Evolutionary conservation across 2,113 vertebrate species (phyloP).

Genomic region (Polypterus senegalus): DNA sequence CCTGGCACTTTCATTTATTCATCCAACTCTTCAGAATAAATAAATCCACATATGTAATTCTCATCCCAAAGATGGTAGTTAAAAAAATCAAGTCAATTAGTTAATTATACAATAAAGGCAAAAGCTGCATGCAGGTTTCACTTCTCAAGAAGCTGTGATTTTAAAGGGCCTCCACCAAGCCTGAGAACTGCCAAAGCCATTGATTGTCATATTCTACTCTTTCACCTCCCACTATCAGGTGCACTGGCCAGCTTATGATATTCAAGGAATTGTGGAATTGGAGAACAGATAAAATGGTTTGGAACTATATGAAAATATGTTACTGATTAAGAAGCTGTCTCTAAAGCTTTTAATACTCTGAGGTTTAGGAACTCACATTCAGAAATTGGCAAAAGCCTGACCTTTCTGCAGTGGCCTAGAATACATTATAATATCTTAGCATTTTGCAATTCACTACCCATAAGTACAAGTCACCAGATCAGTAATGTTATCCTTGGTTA

Average conservation of each 20-base stretch:
- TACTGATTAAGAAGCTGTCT: conserved; percentile 13
- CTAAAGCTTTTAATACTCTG: background rate
- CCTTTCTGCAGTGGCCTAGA: conserved; percentile 1
- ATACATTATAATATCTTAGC: conserved; percentile 3
- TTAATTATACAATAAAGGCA: too few species aligned
- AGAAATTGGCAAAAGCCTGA: background rate
- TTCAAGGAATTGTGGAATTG: conserved; percentile 6
- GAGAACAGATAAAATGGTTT: conserved; percentile 15
- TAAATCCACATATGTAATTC: too few species aligned
- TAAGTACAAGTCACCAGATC: background rate
- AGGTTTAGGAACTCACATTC: background rate
- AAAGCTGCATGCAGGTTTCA: too few species aligned
- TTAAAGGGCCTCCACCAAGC: too few species aligned
- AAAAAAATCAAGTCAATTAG: too few species aligned
- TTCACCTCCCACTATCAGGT: background rate
- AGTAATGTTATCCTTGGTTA: background rate
- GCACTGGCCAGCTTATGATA: conserved; percentile 6
- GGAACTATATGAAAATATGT: conserved; percentile 7
- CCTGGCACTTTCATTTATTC: too few species aligned
- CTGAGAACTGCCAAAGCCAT: too few species aligned
- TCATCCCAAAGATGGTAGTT: too few species aligned
- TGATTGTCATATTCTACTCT: background rate
- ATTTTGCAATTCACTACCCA: background rate
- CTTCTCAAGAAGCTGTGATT: too few species aligned
- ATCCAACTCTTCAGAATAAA: too few species aligned